Conservation (phyloP, 2,797 vertebrate genomes). For the Sebastolobus altivelis region DNA sequence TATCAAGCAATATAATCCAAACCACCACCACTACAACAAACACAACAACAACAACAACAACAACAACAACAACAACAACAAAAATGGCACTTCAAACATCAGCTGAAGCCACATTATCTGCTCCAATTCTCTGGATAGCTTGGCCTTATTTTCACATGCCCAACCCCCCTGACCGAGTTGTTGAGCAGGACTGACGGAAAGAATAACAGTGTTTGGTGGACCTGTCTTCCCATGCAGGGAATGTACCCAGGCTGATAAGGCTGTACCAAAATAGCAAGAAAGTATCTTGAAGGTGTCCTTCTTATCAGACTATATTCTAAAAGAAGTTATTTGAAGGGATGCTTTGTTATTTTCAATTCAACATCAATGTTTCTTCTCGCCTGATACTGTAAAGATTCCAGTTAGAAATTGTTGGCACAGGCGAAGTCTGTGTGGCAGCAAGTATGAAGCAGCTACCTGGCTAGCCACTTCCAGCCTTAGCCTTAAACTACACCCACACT, state of each 20-base stretch:
- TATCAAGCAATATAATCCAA: not conserved
- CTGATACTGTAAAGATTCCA: slow-evolving; percentile 10
- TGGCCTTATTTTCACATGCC: slow-evolving; percentile 29
- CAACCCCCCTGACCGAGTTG: slow-evolving; percentile 11
- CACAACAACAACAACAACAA: not conserved
- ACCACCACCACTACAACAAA: not conserved
- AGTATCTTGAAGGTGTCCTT: slow-evolving; percentile 4
- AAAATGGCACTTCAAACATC: slow-evolving; percentile 19
- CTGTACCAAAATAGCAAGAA: slow-evolving; percentile 14
- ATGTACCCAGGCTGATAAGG: slow-evolving; percentile 1
- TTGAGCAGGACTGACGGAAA: slow-evolving; percentile 32
- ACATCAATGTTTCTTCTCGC: not conserved
- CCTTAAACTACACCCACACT: slow-evolving; percentile 35
- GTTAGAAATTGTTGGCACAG: slow-evolving; percentile 14
- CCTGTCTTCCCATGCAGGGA: slow-evolving; percentile 5
- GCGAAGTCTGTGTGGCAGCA: slow-evolving; percentile 5
- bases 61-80: slow-evolving; percentile 11
- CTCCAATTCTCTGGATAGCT: slow-evolving; percentile 51
- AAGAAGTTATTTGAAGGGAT: not conserved
- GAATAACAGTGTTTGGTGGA: slow-evolving; percentile 29
- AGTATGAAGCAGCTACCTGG: slow-evolving; percentile 21
- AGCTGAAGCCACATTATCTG: slow-evolving; percentile 40
- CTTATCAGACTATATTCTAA: not conserved
- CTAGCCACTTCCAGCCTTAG: slow-evolving; percentile 31
- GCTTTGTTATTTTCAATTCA: slow-evolving; percentile 4